Evolutionary conservation across 2,888 invertebrate species (phyloP).

Genomic region (Nebria brevicollis): DNA sequence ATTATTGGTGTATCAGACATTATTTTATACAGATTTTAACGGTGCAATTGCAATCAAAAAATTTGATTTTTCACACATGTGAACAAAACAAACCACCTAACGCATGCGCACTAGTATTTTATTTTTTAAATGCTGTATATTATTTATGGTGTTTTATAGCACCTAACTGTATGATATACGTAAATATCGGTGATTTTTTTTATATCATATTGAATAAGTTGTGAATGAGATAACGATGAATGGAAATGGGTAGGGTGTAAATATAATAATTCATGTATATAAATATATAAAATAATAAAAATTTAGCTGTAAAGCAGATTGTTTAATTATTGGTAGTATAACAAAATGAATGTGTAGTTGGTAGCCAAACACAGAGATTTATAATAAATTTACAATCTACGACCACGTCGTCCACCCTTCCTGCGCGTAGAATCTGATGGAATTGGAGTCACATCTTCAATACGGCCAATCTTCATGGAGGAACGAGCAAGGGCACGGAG

Average conservation of each 20-base stretch:
- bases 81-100: background rate
- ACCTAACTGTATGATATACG: no score
- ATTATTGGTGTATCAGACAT: slow-evolving; percentile 60
- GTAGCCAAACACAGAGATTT: slow-evolving; percentile 49
- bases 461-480: slow-evolving; percentile 99
- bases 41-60: background rate
- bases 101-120: background rate
- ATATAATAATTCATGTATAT: no score
- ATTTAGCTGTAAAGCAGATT: background rate
- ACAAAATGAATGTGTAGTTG: slow-evolving; percentile 23
- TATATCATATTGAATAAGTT: no score
- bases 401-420: slow-evolving; percentile 99
- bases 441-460: slow-evolving; percentile 99
- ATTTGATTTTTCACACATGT: background rate
- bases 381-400: slow-evolving; percentile 86
- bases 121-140: no score
- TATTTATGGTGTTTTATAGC: no score
- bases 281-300: no score
- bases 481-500: slow-evolving; percentile 97
- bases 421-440: slow-evolving; percentile 99
- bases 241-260: no score
- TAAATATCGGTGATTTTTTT: no score
- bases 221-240: no score
- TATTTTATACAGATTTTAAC: background rate
- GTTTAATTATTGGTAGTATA: slow-evolving; percentile 14